Percentiles rank a stretch among this genome's conserved stretches.
Evolutionary conservation across 2,888 invertebrate genomes (phyloP).

Genomic region (Exephanes ischioxanthus): DNA sequence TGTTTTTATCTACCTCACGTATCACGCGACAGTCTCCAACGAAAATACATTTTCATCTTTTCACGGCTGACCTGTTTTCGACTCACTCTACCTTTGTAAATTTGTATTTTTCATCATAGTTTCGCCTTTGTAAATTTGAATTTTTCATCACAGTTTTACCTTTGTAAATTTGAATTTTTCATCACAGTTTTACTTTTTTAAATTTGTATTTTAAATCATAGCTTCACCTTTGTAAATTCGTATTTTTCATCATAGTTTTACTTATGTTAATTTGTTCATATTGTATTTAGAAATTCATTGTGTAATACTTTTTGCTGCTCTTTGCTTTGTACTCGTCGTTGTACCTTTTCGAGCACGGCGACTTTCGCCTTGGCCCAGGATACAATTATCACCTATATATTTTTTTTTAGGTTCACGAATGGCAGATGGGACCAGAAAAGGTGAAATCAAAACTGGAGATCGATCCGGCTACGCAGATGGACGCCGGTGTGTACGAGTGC

Average conservation of each 20-base stretch:
- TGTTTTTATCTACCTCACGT: background rate
- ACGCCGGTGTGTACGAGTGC: conserved; percentile 97
- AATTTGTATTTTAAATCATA: background rate
- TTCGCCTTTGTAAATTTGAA: no score
- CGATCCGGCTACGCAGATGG: conserved; percentile 98
- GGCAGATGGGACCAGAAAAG: conserved; percentile 92
- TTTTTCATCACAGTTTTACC: background rate
- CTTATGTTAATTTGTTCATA: background rate
- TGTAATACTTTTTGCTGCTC: no score
- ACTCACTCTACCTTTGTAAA: no score
- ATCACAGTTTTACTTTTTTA: background rate
- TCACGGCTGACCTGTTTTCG: no score
- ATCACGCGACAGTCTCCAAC: background rate
- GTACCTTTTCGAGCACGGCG: no score
- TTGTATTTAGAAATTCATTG: no score
- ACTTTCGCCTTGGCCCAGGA: no score
- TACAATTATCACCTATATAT: background rate
- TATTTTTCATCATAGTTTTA: background rate
- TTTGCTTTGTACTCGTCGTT: no score
- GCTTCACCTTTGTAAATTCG: no score
- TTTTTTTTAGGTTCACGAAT: conserved; percentile 92
- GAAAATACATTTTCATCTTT: background rate
- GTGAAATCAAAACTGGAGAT: conserved; percentile 97
- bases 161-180: background rate
- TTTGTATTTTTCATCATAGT: background rate